phyloP scores from a whole-genome alignment of 2,797 vertebrate genomes.

The Decapterus maruadsi region DNA sequence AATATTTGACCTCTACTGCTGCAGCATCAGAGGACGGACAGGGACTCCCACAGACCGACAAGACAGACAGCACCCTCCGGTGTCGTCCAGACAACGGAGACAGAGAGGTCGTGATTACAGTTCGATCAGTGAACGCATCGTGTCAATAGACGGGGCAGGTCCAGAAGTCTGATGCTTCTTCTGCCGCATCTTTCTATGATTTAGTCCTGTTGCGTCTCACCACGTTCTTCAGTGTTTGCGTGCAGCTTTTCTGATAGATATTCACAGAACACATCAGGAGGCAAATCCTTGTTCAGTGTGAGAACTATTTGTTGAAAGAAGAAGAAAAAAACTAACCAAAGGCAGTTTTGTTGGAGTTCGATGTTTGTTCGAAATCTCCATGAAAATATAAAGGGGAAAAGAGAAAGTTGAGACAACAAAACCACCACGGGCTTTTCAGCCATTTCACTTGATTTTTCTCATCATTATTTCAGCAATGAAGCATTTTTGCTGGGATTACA shows the following conservation, averaged over 20 bases:
- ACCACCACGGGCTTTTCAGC: slow-evolving; percentile 3
- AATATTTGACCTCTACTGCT: slow-evolving; percentile 31
- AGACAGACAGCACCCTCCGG: slow-evolving; percentile 38
- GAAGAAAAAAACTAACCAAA: slow-evolving; percentile 15
- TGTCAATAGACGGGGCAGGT: background rate
- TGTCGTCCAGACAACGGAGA: slow-evolving; percentile 7
- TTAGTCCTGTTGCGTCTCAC: background rate
- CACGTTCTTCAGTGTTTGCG: slow-evolving; percentile 5
- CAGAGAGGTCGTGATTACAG: slow-evolving; percentile 11
- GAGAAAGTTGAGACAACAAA: background rate
- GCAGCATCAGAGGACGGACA: slow-evolving; percentile 22
- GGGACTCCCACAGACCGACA: slow-evolving; percentile 51
- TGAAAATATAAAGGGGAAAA: slow-evolving; percentile 16
- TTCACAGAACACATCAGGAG: slow-evolving; percentile 12
- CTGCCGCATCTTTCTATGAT: background rate
- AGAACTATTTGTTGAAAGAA: slow-evolving; percentile 10
- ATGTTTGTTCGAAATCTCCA: slow-evolving; percentile 37
- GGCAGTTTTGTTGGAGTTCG: slow-evolving; percentile 14
- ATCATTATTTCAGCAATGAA: slow-evolving; percentile 82
- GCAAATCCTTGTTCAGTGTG: slow-evolving; percentile 21
- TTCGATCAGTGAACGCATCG: slow-evolving; percentile 7
- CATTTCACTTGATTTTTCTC: slow-evolving; percentile 70
- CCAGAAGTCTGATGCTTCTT: background rate
- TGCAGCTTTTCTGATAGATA: slow-evolving; percentile 18
- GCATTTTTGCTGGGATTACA: slow-evolving; percentile 80